Evolutionary conservation across 1,140 invertebrate species (phyloP).

Genomic region (Bombus superbus): DNA sequence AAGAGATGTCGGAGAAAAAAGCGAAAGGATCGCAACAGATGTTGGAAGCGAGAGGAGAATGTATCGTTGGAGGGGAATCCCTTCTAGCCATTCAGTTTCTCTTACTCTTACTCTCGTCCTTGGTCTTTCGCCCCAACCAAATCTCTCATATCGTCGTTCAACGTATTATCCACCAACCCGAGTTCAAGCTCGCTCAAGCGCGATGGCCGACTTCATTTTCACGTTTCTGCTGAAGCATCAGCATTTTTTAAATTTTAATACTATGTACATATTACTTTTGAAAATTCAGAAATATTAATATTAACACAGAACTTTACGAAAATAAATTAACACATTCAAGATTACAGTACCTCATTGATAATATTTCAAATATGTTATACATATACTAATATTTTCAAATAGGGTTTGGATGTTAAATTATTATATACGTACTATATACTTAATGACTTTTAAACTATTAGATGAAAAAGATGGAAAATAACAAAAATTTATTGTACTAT

Average conservation of each 20-base stretch:
- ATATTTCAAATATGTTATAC: too few species aligned
- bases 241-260: background rate
- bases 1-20: background rate
- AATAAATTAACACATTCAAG: too few species aligned
- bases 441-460: too few species aligned
- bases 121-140: slow-evolving; percentile 19
- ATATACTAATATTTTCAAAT: too few species aligned
- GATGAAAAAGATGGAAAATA: too few species aligned
- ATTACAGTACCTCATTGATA: too few species aligned
- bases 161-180: slow-evolving; percentile 34
- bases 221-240: background rate
- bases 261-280: background rate
- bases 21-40: slow-evolving; percentile 9
- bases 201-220: slow-evolving; percentile 33
- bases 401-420: too few species aligned
- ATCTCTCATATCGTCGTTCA: slow-evolving; percentile 29
- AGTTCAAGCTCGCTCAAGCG: slow-evolving; percentile 24
- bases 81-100: slow-evolving; percentile 6
- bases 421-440: too few species aligned
- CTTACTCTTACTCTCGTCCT: slow-evolving; percentile 4
- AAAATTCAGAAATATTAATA: too few species aligned
- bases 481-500: too few species aligned
- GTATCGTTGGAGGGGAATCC: slow-evolving; percentile 17
- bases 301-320: too few species aligned
- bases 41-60: background rate